Evolutionary conservation across 2,113 vertebrate genomes (phyloP), one percentile per base, ranked within the genome.

Genomic region (Dromas ardeola): DNA sequence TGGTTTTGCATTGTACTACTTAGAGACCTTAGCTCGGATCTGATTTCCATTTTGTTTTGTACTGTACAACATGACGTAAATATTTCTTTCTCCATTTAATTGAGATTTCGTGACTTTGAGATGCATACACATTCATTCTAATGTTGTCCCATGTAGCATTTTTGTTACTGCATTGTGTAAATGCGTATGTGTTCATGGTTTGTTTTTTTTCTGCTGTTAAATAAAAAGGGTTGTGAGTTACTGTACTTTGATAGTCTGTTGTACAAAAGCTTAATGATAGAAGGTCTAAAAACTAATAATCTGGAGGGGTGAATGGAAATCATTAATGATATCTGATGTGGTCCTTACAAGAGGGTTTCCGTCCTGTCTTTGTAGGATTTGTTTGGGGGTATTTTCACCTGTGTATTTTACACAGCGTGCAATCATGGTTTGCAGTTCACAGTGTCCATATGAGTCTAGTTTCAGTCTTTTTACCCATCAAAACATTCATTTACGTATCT

Each of bases 121-220:
- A 42, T 61, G 36, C 13, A 10, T 78, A 47, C 42, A 23, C 19
- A 11, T 88, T 55, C 12, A 6, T 83, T 65, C 32, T 55, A 23
- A 11, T 1, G 3, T 92, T 78, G 36, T 84, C 32, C 30, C 78
- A 2, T 34, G 4, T 29, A 58, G 29, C 27, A 8, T 69, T 92
- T 72, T 70, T 78, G 4, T 65, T 34, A 6, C 0, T 1, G 26
- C 26, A 8, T 21, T 88, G 52, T 66, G 70, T 81, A 69, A 84
- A 42, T 32, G 21, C 10, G 0, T 45, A 15, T 0, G 0, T 70
- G 22, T 63, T 91, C 81, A 65, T 74, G 42, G 12, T 71, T 92
- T 88, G 38, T 30, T 62, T 83, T 81, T 81, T 91, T 94, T 61
- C 23, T 73, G 63, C n/a, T 67, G 40, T 23, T 59, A 71, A 89